These are phyloP conservation scores for Oncorhynchus nerka DNA, from an alignment of 2,113 vertebrate genomes.

Conservation along the genomic window DNA sequence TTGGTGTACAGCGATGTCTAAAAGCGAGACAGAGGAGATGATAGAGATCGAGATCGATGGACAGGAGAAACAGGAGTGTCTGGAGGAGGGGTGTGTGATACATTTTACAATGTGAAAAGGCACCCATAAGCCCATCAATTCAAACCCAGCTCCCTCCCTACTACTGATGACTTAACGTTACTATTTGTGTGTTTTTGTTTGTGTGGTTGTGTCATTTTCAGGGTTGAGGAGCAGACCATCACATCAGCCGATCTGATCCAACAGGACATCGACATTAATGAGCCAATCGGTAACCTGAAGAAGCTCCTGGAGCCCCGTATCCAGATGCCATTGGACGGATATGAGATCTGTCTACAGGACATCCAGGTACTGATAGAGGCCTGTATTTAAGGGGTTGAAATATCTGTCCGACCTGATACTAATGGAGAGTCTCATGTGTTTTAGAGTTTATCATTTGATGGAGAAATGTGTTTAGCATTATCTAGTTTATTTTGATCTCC, in stretches of 20 bases:
- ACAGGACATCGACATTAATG: conserved; percentile 97
- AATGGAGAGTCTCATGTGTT: not conserved
- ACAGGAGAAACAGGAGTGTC: conserved; percentile 90
- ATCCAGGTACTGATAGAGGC: conserved; percentile 81
- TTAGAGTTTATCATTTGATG: not conserved
- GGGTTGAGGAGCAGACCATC: conserved; percentile 92
- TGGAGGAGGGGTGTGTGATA: conserved; percentile 88
- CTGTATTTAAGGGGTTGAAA: not conserved
- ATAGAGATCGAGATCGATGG: conserved; percentile 99
- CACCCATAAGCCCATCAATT: not conserved
- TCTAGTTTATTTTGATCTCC: not conserved
- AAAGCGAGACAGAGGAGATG: conserved; percentile 94
- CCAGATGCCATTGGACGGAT: conserved; percentile 89
- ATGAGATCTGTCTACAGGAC: conserved; percentile 96
- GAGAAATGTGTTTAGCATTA: not conserved
- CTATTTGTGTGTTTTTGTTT: not conserved
- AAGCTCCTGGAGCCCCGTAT: conserved; percentile 94
- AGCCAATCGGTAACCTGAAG: conserved; percentile 95
- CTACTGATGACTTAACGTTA: not conserved
- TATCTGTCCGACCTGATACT: not conserved
- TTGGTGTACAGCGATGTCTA: conserved; percentile 82
- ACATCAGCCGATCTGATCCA: conserved; percentile 92
- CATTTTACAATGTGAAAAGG: not conserved
- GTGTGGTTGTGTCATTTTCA: conserved; percentile 50
- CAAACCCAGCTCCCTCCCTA: not conserved